These are phyloP conservation scores for Nymphalis urticae DNA, from an alignment of 2,888 invertebrate genomes.

Conservation along the genomic window DNA sequence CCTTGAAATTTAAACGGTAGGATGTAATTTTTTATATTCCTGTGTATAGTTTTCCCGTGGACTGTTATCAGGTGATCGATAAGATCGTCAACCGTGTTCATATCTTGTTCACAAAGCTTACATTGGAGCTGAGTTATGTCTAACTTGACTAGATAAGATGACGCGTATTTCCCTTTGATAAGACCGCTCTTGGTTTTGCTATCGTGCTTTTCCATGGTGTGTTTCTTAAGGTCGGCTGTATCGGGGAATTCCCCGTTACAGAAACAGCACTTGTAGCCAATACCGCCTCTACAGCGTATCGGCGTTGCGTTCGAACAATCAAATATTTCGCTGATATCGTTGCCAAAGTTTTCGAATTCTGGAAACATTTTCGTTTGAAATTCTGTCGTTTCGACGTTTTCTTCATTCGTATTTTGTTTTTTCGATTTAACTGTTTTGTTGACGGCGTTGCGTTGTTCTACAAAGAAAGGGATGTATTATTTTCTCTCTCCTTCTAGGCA, in stretches of 20 bases:
- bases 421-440: constrained; percentile 8
- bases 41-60: constrained; percentile 48
- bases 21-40: constrained; percentile 51
- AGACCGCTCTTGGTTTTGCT: constrained; percentile 19
- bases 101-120: constrained; percentile 43
- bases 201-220: constrained; percentile 37
- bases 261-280: constrained; percentile 46
- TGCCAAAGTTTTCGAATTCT: constrained; percentile 21
- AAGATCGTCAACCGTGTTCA: constrained; percentile 46
- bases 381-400: neutral
- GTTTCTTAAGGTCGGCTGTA: constrained; percentile 43
- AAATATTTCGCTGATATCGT: constrained; percentile 8
- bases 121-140: constrained; percentile 54
- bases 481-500: constrained; percentile 2
- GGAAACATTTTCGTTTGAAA: constrained; percentile 23
- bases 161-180: constrained; percentile 37
- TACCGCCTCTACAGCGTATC: constrained; percentile 26
- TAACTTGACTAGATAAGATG: constrained; percentile 45
- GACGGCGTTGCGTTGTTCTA: constrained; percentile 15
- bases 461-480: constrained; percentile 26
- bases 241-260: constrained; percentile 41
- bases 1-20: constrained; percentile 52
- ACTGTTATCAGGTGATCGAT: constrained; percentile 44
- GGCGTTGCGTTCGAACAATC: constrained; percentile 25
- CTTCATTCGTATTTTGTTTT: neutral